Evolutionary conservation across 2,113 vertebrate genomes (phyloP).

Genomic region (Myiopsitta monachus): DNA sequence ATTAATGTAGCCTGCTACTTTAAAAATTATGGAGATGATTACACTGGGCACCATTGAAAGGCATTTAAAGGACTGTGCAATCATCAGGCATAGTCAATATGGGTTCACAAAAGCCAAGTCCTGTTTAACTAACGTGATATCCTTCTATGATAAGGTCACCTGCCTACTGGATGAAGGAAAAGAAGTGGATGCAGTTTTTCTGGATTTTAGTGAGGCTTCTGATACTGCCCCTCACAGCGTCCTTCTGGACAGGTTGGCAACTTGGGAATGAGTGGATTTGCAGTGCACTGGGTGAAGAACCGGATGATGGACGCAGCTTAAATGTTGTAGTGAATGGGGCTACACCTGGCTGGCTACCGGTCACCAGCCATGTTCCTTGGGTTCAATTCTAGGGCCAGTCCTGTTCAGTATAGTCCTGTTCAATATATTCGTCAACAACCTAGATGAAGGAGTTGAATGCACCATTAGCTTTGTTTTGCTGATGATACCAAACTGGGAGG

Average conservation of each 20-base stretch:
- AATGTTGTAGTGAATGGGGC: not conserved
- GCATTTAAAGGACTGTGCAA: not conserved
- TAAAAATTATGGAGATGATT: not conserved
- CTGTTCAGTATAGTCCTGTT: not conserved
- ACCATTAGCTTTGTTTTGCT: not conserved
- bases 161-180: not conserved
- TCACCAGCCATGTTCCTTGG: not conserved
- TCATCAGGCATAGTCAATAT: not conserved
- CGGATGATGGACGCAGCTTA: not conserved
- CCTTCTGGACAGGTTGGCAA: accelerated
- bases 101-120: not conserved
- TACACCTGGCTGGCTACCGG: not conserved
- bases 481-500: not conserved
- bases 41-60: not conserved
- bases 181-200: not conserved
- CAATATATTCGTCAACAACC: not conserved
- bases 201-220: not conserved
- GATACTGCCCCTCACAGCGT: not conserved
- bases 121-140: not conserved
- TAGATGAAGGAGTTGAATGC: not conserved
- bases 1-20: no score
- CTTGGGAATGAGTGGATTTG: not conserved
- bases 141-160: not conserved
- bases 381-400: not conserved
- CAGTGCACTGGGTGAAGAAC: not conserved